Percentiles rank a stretch among this genome's conserved stretches.
These are phyloP conservation scores for Crotalus horridus DNA, from an alignment of 2,113 vertebrate species.

Conservation along the genomic window DNA sequence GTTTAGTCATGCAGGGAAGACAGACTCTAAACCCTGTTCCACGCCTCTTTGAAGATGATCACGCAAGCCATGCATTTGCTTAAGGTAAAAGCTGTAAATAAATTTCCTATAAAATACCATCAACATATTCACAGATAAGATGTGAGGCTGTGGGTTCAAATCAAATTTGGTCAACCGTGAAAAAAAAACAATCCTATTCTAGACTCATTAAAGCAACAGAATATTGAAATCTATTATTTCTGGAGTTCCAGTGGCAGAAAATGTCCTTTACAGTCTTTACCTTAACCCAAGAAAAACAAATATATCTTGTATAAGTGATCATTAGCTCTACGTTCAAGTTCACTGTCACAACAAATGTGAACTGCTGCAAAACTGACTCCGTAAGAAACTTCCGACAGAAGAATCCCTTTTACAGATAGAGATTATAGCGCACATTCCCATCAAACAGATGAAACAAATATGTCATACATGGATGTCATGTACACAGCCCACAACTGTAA, in stretches of 20 bases:
- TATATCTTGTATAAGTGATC: background rate
- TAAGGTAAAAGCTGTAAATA: background rate
- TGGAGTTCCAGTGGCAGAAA: slow-evolving; percentile 8
- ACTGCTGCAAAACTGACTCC: slow-evolving; percentile 7
- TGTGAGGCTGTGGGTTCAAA: background rate
- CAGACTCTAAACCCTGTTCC: slow-evolving; percentile 52
- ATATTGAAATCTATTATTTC: slow-evolving; percentile 53
- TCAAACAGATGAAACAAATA: background rate
- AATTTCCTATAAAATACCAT: background rate
- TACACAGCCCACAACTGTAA: background rate
- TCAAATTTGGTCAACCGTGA: background rate
- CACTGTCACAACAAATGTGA: slow-evolving; percentile 53
- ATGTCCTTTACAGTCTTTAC: background rate
- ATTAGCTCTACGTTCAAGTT: slow-evolving; percentile 25
- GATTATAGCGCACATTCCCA: background rate
- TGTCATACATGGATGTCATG: background rate
- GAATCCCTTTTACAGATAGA: slow-evolving; percentile 6
- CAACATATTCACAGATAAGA: background rate
- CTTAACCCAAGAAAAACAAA: background rate
- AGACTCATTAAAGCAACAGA: slow-evolving; percentile 20
- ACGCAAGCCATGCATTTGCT: slow-evolving; percentile 8
- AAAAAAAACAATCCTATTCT: background rate
- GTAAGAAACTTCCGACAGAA: background rate
- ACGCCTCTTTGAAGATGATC: slow-evolving; percentile 53
- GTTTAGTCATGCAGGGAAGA: slow-evolving; percentile 32